Evolutionary conservation across 2,797 vertebrate genomes (phyloP).

Genomic region (Muscicapa comitata): DNA sequence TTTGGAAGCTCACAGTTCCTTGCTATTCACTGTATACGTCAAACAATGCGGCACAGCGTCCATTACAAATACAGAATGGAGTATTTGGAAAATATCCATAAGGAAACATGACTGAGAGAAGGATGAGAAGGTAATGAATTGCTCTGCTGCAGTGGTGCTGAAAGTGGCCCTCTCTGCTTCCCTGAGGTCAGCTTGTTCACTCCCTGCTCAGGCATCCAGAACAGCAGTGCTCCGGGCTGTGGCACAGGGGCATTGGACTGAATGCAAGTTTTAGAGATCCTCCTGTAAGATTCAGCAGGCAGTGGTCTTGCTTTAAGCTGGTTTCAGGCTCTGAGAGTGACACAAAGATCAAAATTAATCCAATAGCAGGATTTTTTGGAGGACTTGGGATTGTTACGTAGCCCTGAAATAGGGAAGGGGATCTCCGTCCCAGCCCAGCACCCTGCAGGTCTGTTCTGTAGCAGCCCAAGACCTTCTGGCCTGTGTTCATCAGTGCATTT

Average conservation of each 20-base stretch:
- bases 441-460: accelerated
- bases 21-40: neutral
- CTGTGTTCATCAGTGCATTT: neutral
- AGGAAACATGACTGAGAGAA: neutral
- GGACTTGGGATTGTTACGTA: neutral
- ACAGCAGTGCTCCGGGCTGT: accelerated
- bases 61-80: neutral
- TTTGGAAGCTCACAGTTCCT: neutral
- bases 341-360: neutral
- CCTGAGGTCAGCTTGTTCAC: neutral
- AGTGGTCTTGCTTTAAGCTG: neutral
- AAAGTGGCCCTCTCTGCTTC: neutral
- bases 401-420: neutral
- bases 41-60: neutral
- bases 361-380: neutral
- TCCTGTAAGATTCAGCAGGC: neutral
- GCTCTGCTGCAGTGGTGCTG: neutral
- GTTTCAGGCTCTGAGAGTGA: neutral
- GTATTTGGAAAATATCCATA: neutral
- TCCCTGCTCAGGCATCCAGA: neutral
- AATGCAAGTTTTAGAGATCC: neutral
- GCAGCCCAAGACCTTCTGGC: neutral
- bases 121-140: neutral
- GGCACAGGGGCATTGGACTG: neutral
- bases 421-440: neutral